Evolutionary conservation across 2,888 invertebrate genomes (phyloP).

Genomic region (Polydrusus pterygomalis): DNA sequence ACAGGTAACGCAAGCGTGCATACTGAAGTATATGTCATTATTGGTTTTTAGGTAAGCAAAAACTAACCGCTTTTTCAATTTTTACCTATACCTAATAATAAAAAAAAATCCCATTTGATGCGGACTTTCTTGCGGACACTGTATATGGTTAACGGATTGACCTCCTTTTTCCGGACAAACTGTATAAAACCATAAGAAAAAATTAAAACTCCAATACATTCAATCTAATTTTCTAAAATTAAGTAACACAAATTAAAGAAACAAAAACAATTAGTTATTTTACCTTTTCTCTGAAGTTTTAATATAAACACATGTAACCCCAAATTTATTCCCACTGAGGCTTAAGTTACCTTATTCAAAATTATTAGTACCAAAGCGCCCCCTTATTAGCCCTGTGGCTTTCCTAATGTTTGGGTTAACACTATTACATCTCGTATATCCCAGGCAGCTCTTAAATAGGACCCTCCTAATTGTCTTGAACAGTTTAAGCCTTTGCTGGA

Average conservation of each 20-base stretch:
- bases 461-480: conserved; percentile 23
- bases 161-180: too few relatives aligned
- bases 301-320: not conserved
- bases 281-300: not conserved
- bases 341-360: conserved; percentile 17
- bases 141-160: too few relatives aligned
- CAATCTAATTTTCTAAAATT: too few relatives aligned
- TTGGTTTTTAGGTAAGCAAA: too few relatives aligned
- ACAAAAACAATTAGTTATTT: not conserved
- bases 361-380: conserved; percentile 11
- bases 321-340: conserved; percentile 7
- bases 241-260: not conserved
- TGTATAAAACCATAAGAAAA: too few relatives aligned
- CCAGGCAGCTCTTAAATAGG: conserved; percentile 15
- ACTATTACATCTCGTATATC: conserved; percentile 26
- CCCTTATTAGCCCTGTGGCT: conserved; percentile 25
- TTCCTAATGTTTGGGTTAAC: conserved; percentile 24
- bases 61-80: too few relatives aligned
- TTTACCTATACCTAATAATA: too few relatives aligned
- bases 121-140: too few relatives aligned
- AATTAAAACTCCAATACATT: too few relatives aligned
- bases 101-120: too few relatives aligned
- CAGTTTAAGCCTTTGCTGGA: conserved; percentile 15
- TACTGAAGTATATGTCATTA: too few relatives aligned
- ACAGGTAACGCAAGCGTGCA: too few relatives aligned